Conservation (phyloP, 1,140 invertebrate genomes). For the Drosophila orosa region DNA sequence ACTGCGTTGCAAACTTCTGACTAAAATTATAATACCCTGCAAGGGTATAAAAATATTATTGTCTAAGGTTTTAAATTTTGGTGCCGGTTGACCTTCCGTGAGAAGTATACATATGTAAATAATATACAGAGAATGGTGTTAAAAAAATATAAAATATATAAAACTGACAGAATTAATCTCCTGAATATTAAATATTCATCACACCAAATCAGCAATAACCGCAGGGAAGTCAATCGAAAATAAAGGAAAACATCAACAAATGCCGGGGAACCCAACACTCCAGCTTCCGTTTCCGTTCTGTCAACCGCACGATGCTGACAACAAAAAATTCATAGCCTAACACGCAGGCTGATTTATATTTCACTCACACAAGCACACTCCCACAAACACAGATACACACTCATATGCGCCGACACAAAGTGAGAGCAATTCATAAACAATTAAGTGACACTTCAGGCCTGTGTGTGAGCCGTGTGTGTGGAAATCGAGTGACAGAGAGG, state of each 20-base stretch:
- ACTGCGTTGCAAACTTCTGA: too few relatives aligned
- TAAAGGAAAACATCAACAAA: conserved; percentile 7
- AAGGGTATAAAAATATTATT: too few relatives aligned
- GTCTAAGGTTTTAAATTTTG: too few relatives aligned
- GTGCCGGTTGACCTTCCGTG: too few relatives aligned
- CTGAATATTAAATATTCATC: neutral
- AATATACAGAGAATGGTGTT: too few relatives aligned
- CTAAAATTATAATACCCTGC: too few relatives aligned
- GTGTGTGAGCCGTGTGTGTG: conserved; percentile 9
- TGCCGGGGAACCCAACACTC: conserved; percentile 5
- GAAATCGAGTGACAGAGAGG: conserved; percentile 6
- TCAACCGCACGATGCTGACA: conserved; percentile 11
- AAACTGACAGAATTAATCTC: neutral
- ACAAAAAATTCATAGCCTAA: conserved; percentile 46
- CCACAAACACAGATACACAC: conserved; percentile 12
- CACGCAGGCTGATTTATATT: conserved; percentile 66
- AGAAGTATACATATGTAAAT: too few relatives aligned
- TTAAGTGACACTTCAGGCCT: conserved; percentile 65
- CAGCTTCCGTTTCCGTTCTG: conserved; percentile 46
- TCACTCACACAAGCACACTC: conserved; percentile 32
- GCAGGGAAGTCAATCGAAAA: conserved; percentile 12
- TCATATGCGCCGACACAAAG: conserved; percentile 8
- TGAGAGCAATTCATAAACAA: conserved; percentile 69
- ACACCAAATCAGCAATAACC: conserved; percentile 1
- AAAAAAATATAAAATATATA: neutral